A percentile compares a stretch with the other conserved stretches of the same genome.
phyloP scores from a whole-genome alignment of 2,113 vertebrate species.

The Hiodon tergisus region DNA sequence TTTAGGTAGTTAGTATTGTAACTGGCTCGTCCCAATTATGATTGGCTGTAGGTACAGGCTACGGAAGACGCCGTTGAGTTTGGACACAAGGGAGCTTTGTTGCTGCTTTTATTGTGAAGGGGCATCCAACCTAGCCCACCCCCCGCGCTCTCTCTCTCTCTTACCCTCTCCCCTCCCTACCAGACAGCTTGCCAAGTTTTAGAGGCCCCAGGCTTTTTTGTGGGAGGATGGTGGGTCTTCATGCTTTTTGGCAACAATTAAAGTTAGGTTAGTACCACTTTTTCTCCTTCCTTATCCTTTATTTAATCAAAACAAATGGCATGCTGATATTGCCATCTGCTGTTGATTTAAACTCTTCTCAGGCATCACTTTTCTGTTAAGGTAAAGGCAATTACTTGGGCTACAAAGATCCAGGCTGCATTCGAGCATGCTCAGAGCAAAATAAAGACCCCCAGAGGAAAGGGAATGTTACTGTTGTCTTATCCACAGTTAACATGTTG shows the following conservation, averaged over 20 bases:
- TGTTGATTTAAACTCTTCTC: constrained; percentile 51
- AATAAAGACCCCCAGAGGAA: constrained; percentile 6
- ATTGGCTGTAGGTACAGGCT: background rate
- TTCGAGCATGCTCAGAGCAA: background rate
- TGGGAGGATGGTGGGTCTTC: constrained; percentile 68
- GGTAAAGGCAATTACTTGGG: constrained; percentile 29
- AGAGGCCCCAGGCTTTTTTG: constrained; percentile 64
- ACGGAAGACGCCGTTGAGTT: background rate
- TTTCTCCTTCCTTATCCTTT: constrained; percentile 50
- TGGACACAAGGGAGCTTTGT: constrained; percentile 25
- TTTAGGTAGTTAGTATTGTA: background rate
- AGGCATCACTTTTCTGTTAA: constrained; percentile 39
- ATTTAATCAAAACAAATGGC: constrained; percentile 54
- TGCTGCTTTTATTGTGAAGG: constrained; percentile 62
- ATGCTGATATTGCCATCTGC: constrained; percentile 56
- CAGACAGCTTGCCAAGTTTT: constrained; percentile 53
- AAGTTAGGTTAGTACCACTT: constrained; percentile 65
- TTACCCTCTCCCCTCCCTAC: constrained; percentile 11
- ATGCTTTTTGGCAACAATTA: constrained; percentile 71
- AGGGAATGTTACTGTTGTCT: constrained; percentile 12
- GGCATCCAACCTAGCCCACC: constrained; percentile 22
- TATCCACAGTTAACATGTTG: constrained; percentile 31
- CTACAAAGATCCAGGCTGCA: background rate
- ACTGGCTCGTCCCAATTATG: background rate
- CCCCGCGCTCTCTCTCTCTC: background rate